These are phyloP conservation scores for Thysanoteuthis rhombus DNA, from an alignment of 2,888 invertebrate species.

Conservation along the genomic window DNA sequence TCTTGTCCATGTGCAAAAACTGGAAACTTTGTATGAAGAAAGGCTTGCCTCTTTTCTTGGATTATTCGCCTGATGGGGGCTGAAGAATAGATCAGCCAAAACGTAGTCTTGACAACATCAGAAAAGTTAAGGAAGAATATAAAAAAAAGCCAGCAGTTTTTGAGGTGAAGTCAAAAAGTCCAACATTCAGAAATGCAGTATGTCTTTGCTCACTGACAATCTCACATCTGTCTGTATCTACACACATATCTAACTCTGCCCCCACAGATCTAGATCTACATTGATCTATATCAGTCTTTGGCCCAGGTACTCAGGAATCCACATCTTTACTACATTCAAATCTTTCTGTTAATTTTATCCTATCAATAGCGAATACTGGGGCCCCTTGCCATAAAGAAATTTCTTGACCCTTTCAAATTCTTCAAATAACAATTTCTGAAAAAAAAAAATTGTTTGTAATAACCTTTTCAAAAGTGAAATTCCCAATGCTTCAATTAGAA, in stretches of 20 bases:
- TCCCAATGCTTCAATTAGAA: not conserved
- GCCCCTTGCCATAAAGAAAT: not conserved
- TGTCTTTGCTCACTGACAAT: too few species aligned
- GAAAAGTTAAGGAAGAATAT: too few species aligned
- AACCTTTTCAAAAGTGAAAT: not conserved
- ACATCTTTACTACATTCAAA: not conserved
- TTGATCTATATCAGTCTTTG: not conserved
- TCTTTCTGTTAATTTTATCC: not conserved
- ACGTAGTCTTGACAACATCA: too few species aligned
- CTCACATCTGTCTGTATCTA: not conserved
- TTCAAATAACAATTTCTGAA: not conserved
- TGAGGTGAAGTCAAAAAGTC: too few species aligned
- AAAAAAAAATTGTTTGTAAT: not conserved
- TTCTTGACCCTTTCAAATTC: too few species aligned
- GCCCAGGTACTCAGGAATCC: too few species aligned
- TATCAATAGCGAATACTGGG: not conserved
- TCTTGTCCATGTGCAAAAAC: too few species aligned
- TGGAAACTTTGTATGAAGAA: too few species aligned
- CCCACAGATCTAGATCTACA: not conserved
- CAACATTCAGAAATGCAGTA: too few species aligned
- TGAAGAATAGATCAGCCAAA: too few species aligned
- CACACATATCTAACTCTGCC: not conserved
- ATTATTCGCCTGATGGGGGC: too few species aligned
- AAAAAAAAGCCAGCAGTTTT: not conserved
- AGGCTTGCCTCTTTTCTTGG: too few species aligned